These are phyloP conservation scores for Bovichtus variegatus DNA, from an alignment of 2,797 vertebrate species.

Conservation along the genomic window DNA sequence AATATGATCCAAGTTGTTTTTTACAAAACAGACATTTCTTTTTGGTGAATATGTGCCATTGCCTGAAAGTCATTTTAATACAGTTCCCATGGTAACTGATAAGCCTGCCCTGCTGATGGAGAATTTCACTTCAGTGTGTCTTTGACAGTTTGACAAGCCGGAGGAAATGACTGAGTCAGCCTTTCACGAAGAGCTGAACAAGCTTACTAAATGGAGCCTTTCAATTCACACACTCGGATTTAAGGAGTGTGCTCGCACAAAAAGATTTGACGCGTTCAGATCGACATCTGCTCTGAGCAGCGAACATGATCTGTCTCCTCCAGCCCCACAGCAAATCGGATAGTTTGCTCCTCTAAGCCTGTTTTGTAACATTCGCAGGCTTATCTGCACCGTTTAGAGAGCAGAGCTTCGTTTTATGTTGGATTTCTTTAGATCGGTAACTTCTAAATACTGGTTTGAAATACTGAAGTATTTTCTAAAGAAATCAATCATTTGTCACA, in stretches of 20 bases:
- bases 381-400: slow-evolving; percentile 39
- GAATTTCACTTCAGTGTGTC: slow-evolving; percentile 41
- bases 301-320: slow-evolving; percentile 14
- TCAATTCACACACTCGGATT: slow-evolving; percentile 46
- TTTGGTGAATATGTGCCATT: slow-evolving; percentile 39
- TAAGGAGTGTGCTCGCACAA: slow-evolving; percentile 19
- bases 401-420: slow-evolving; percentile 24
- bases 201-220: slow-evolving; percentile 55
- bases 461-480: not conserved
- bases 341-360: slow-evolving; percentile 42
- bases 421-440: slow-evolving; percentile 20
- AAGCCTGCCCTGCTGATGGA: slow-evolving; percentile 36
- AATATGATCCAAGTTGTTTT: slow-evolving; percentile 3
- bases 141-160: slow-evolving; percentile 74
- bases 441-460: slow-evolving; percentile 19
- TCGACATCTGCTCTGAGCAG: slow-evolving; percentile 46
- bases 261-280: slow-evolving; percentile 40
- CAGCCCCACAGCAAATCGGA: slow-evolving; percentile 24
- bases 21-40: slow-evolving; percentile 7
- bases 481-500: no score
- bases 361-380: slow-evolving; percentile 44
- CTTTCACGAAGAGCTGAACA: slow-evolving; percentile 67
- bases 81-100: slow-evolving; percentile 71
- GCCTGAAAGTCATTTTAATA: slow-evolving; percentile 46
- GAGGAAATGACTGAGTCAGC: slow-evolving; percentile 75